Evolutionary conservation across 2,888 invertebrate species (phyloP).

Genomic region (Agrochola lychnidis): DNA sequence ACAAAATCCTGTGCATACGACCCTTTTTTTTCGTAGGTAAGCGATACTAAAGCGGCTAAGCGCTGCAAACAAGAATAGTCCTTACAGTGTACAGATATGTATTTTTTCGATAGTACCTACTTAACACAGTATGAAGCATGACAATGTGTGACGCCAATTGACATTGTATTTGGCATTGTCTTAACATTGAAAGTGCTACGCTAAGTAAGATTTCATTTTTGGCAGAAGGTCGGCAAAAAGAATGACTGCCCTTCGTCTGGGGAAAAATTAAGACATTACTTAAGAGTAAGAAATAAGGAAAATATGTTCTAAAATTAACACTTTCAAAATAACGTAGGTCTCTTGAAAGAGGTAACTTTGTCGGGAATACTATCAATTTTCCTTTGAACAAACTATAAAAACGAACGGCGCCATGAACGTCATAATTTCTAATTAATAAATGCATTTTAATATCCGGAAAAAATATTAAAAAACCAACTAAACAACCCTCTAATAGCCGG

Average conservation of each 20-base stretch:
- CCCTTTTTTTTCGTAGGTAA: too few species aligned
- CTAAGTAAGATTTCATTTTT: not conserved
- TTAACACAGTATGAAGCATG: not conserved
- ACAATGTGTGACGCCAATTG: not conserved
- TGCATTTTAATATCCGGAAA: constrained; percentile 75
- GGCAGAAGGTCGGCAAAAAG: not conserved
- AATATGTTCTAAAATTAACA: too few species aligned
- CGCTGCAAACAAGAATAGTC: too few species aligned
- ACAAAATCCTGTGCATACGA: too few species aligned
- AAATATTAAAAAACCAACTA: constrained; percentile 74
- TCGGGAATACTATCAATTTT: not conserved
- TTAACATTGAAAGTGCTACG: not conserved
- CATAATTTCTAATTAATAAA: constrained; percentile 79
- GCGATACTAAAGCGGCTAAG: too few species aligned
- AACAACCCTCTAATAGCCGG: constrained; percentile 79
- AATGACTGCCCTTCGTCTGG: too few species aligned
- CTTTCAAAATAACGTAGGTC: too few species aligned
- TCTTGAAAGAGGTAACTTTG: not conserved
- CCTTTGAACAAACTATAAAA: constrained; percentile 34
- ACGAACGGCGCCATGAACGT: constrained; percentile 71
- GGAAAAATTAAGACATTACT: too few species aligned
- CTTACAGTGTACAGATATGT: not conserved
- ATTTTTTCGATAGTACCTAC: too few species aligned
- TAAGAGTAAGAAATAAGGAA: too few species aligned
- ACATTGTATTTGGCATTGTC: not conserved